These are phyloP conservation scores for Anaspis maculata DNA, from an alignment of 2,888 invertebrate species.

Conservation along the genomic window DNA sequence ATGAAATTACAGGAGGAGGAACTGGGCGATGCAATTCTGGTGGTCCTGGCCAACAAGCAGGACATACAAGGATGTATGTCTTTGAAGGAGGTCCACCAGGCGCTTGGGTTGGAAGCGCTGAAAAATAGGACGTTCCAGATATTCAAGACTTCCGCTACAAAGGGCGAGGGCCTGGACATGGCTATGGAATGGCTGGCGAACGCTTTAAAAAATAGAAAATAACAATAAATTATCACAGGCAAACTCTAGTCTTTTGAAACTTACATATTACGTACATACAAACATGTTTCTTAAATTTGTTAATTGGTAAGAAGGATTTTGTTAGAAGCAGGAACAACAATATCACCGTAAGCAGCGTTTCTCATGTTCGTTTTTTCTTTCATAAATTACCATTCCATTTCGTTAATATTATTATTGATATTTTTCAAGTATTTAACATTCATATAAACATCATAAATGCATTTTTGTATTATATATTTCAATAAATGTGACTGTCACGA, in stretches of 20 bases:
- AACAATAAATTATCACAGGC: conserved; percentile 36
- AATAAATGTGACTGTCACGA: no score
- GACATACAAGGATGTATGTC: conserved; percentile 97
- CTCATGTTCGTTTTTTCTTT: no score
- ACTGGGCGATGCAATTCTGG: conserved; percentile 87
- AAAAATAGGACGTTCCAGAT: conserved; percentile 98
- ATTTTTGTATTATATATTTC: no score
- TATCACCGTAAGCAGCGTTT: no score
- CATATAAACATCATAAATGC: no score
- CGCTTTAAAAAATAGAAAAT: conserved; percentile 83
- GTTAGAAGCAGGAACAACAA: no score
- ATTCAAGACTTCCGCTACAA: conserved; percentile 97
- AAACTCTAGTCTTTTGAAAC: conserved; percentile 25
- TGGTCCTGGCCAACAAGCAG: conserved; percentile 98
- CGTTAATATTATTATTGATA: no score
- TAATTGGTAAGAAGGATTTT: no score
- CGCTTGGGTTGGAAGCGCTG: conserved; percentile 86
- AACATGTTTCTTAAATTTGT: no score
- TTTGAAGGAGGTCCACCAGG: conserved; percentile 94
- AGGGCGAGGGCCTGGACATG: conserved; percentile 96
- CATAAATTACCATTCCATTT: no score
- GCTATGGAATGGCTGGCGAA: conserved; percentile 99
- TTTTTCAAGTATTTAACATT: no score
- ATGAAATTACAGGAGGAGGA: conserved; percentile 77
- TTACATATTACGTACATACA: no score